Evolutionary conservation across 2,113 vertebrate species (phyloP).

Genomic region (Caloenas nicobarica): DNA sequence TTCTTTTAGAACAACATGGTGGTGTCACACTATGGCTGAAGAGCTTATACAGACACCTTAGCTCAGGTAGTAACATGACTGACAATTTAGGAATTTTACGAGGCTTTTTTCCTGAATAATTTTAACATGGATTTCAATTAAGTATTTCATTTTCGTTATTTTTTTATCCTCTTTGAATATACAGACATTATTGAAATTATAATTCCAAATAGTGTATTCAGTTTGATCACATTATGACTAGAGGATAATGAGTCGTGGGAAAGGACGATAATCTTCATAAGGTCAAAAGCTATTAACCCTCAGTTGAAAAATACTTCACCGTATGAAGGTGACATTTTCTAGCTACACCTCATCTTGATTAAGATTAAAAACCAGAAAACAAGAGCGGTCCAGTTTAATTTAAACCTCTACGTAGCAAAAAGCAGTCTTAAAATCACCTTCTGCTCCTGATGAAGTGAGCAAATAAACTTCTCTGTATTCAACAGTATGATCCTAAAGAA

Average conservation of each 20-base stretch:
- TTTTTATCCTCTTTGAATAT: background rate
- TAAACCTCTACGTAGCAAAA: background rate
- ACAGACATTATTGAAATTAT: background rate
- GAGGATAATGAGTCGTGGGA: background rate
- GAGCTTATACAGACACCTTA: background rate
- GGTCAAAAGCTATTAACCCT: background rate
- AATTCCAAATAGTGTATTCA: background rate
- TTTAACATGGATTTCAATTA: background rate
- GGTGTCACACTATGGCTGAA: background rate
- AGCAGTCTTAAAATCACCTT: background rate
- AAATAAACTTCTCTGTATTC: background rate
- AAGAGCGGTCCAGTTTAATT: background rate
- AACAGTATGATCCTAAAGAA: background rate
- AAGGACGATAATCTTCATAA: background rate
- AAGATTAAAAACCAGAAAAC: background rate
- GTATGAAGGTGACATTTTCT: background rate
- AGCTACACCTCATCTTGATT: background rate
- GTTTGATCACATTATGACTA: background rate
- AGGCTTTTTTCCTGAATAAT: background rate
- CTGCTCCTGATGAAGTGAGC: background rate
- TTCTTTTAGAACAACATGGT: background rate
- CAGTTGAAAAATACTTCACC: background rate
- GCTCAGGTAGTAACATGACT: background rate
- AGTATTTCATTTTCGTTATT: background rate
- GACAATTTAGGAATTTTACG: background rate